Conservation (phyloP, 2,888 invertebrate species). For the Acrocyrtus sp. region DNA sequence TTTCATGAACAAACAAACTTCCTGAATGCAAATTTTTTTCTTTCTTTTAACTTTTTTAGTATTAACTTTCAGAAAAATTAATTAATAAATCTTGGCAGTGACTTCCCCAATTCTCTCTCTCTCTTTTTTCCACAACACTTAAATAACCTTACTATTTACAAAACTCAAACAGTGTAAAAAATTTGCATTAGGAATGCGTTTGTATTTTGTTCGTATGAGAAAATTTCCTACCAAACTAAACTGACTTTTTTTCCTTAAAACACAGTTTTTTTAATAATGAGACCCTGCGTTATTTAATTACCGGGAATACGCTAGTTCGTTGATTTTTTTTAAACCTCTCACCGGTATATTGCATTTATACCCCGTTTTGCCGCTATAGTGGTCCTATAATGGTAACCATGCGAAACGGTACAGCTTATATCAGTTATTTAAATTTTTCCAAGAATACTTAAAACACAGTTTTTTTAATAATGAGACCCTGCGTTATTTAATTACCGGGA, state of each 20-base stretch:
- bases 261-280: slow-evolving; percentile 17
- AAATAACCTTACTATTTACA: slow-evolving; percentile 11
- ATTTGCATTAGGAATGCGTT: slow-evolving; percentile 32
- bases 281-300: slow-evolving; percentile 32
- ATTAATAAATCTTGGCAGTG: slow-evolving; percentile 34
- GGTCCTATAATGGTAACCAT: too few species aligned
- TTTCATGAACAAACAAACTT: slow-evolving; percentile 8
- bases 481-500: too few species aligned
- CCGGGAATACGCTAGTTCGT: neutral
- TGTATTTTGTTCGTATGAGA: neutral
- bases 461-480: slow-evolving; percentile 24
- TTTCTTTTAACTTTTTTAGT: too few species aligned
- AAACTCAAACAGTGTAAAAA: slow-evolving; percentile 6
- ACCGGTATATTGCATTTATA: too few species aligned
- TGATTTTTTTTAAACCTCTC: neutral
- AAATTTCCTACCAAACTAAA: neutral
- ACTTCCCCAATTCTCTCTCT: slow-evolving; percentile 23
- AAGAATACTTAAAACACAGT: too few species aligned
- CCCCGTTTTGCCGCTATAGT: too few species aligned
- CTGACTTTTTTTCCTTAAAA: neutral
- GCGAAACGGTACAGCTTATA: too few species aligned
- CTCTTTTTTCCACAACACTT: slow-evolving; percentile 5
- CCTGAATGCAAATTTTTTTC: slow-evolving; percentile 22
- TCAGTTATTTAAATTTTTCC: too few species aligned
- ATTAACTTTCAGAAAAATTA: slow-evolving; percentile 18